Conservation (phyloP, 2,113 vertebrate species). For the Podocnemis expansa region DNA sequence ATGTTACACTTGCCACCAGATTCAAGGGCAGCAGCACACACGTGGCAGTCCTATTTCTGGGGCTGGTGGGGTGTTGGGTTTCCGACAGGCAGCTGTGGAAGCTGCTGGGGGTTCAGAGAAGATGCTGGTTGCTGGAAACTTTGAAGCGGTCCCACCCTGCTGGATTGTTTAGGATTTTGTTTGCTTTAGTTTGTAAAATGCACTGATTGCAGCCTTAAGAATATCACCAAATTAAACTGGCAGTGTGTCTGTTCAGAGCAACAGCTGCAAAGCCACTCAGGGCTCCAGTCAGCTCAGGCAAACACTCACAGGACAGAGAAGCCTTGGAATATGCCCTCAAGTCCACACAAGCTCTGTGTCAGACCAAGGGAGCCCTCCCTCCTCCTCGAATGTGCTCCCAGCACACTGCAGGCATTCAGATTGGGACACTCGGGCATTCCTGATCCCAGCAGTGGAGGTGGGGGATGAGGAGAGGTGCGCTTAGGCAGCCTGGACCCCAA, state of each 20-base stretch:
- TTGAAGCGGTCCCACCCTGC: not conserved
- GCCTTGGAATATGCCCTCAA: not conserved
- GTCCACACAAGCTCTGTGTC: not conserved
- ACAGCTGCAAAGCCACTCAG: not conserved
- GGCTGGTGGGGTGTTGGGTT: not conserved
- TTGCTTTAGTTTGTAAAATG: not conserved
- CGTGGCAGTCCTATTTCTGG: not conserved
- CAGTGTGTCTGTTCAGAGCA: not conserved
- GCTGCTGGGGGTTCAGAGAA: not conserved
- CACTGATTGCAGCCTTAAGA: not conserved
- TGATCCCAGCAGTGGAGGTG: not conserved
- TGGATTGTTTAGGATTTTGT: not conserved
- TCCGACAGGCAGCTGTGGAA: not conserved
- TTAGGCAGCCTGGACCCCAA: not conserved
- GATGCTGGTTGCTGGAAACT: not conserved
- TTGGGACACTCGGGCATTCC: rapidly evolving
- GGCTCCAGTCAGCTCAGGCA: not conserved
- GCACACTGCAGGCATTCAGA: not conserved
- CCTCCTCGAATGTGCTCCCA: not conserved
- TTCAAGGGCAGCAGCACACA: not conserved
- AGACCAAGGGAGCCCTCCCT: not conserved
- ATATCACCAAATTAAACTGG: not conserved
- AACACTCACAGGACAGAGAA: not conserved
- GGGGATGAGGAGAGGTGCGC: not conserved
- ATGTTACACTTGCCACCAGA: not conserved